Percentiles rank a stretch among this genome's conserved stretches.
phyloP scores from a whole-genome alignment of 2,888 invertebrate species.

The Dastarcus helophoroides region DNA sequence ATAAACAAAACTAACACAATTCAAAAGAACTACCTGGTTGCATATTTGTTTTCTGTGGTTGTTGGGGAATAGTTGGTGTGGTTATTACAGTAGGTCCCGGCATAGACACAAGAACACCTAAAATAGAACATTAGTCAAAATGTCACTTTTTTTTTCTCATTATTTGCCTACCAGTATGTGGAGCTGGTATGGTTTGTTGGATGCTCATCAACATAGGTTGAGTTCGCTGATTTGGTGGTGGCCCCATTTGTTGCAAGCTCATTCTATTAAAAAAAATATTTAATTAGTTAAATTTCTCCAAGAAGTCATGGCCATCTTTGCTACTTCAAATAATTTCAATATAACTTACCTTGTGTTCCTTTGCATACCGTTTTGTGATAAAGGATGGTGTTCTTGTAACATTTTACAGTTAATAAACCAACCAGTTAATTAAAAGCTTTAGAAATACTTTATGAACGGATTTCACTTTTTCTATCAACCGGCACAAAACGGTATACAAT shows the following conservation, averaged over 20 bases:
- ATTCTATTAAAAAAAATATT: constrained; percentile 24
- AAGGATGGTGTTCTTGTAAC: constrained; percentile 50
- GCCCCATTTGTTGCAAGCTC: constrained; percentile 36
- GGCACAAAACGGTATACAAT: no score
- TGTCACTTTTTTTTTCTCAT: constrained; percentile 4
- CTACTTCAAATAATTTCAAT: constrained; percentile 8
- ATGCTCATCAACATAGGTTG: constrained; percentile 44
- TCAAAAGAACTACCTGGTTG: constrained; percentile 27
- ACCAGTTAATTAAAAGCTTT: constrained; percentile 10
- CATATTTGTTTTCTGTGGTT: constrained; percentile 26
- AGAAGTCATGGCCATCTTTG: constrained; percentile 1
- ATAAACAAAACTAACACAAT: no score
- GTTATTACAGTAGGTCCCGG: constrained; percentile 32
- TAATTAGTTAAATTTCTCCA: not conserved
- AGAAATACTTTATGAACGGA: constrained; percentile 7
- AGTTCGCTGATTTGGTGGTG: constrained; percentile 33
- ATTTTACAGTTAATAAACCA: constrained; percentile 24
- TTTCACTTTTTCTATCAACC: constrained; percentile 4
- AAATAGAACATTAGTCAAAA: constrained; percentile 11
- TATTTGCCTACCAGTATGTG: constrained; percentile 24
- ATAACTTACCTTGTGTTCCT: constrained; percentile 43
- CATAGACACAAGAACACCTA: constrained; percentile 35
- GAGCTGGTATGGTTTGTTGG: constrained; percentile 34
- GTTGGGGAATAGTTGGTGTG: constrained; percentile 31
- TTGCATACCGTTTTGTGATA: constrained; percentile 55